These are phyloP conservation scores for Phenganax marumi DNA, from an alignment of 92 coral and sea anemone species.

Conservation along the genomic window DNA sequence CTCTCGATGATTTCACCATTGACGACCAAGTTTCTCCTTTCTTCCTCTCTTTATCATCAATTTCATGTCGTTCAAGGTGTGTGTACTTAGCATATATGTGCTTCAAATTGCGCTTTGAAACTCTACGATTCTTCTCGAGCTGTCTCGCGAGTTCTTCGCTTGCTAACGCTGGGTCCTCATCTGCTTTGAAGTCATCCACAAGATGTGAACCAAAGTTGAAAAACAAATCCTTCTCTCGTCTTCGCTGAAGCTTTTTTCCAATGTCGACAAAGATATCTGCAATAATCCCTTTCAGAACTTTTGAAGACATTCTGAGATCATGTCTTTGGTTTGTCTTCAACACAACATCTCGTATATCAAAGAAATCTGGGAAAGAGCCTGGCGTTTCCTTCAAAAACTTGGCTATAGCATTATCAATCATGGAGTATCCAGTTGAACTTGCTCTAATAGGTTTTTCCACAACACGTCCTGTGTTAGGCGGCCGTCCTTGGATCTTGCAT, in stretches of 20 bases:
- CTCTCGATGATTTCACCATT: not conserved
- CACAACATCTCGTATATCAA: constrained; percentile 75
- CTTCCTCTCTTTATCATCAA: not conserved
- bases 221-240: constrained; percentile 75
- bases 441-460: constrained; percentile 65
- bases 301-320: constrained; percentile 66
- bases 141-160: constrained; percentile 54
- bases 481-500: constrained; percentile 72
- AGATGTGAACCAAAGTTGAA: constrained; percentile 84
- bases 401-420: constrained; percentile 70
- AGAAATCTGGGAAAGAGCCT: constrained; percentile 78
- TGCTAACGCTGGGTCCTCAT: constrained; percentile 75
- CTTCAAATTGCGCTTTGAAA: constrained; percentile 63
- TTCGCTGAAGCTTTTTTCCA: constrained; percentile 84
- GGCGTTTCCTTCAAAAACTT: constrained; percentile 61
- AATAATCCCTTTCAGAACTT: constrained; percentile 63
- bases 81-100: constrained; percentile 73
- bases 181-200: constrained; percentile 63
- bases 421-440: constrained; percentile 64
- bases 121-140: constrained; percentile 67
- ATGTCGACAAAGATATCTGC: constrained; percentile 76
- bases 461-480: constrained; percentile 85
- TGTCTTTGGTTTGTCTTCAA: constrained; percentile 60
- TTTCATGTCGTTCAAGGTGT: constrained; percentile 61
- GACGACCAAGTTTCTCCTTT: not conserved